phyloP scores from a whole-genome alignment of 2,113 vertebrate species.

The Trichechus manatus region DNA sequence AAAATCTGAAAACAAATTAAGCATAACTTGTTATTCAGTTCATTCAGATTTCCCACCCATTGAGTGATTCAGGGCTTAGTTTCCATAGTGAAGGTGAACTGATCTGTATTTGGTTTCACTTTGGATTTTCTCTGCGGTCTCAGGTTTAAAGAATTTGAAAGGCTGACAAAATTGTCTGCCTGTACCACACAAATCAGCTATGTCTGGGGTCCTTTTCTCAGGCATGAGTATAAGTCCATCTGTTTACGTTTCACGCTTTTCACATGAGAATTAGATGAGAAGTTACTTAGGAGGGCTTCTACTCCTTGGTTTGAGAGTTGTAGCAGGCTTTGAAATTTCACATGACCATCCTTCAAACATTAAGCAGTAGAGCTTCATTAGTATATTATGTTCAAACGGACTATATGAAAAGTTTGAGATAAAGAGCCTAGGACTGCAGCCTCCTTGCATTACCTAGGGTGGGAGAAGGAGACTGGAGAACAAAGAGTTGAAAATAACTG shows the following conservation, averaged over 20 bases:
- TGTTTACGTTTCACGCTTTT: not conserved
- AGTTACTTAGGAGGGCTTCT: not conserved
- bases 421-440: not conserved
- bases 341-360: not conserved
- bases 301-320: not conserved
- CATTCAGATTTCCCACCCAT: not conserved
- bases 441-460: not conserved
- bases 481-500: not conserved
- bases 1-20: not conserved
- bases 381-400: not conserved
- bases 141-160: not conserved
- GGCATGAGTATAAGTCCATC: not conserved
- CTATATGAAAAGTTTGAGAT: not conserved
- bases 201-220: not conserved
- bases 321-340: not conserved
- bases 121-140: too few species aligned
- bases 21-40: not conserved
- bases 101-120: not conserved
- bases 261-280: not conserved
- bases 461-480: not conserved
- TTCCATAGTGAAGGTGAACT: not conserved
- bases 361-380: not conserved
- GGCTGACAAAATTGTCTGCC: not conserved
- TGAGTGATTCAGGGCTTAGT: not conserved
- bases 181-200: not conserved